A percentile compares a stretch with the other conserved stretches of the same genome.
phyloP scores from a whole-genome alignment of 2,113 vertebrate species.

The Tringa solitaria region DNA sequence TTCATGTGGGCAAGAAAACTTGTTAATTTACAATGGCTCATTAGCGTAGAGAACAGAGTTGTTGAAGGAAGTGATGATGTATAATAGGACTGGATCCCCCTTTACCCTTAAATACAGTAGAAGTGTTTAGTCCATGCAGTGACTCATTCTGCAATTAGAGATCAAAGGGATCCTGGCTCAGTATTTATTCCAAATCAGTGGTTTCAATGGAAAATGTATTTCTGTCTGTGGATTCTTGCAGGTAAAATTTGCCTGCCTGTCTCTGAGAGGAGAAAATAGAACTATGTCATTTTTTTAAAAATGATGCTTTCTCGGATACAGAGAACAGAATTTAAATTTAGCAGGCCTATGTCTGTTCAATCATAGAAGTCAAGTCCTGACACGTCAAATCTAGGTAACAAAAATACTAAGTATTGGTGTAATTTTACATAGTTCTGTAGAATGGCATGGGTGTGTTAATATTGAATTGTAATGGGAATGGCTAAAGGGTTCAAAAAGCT shows the following conservation, averaged over 20 bases:
- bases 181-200: neutral
- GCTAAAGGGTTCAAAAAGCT: neutral
- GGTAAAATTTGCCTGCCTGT: neutral
- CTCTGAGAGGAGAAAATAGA: neutral
- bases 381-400: neutral
- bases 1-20: neutral
- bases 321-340: neutral
- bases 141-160: neutral
- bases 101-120: neutral
- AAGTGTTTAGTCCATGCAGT: neutral
- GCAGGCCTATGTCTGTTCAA: neutral
- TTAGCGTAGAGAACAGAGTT: neutral
- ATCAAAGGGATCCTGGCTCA: neutral
- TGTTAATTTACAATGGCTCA: neutral
- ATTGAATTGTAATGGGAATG: accelerated
- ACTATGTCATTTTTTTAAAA: accelerated
- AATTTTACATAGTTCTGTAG: neutral
- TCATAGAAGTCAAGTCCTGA: neutral
- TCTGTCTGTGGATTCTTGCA: neutral
- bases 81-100: neutral
- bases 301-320: neutral
- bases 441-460: neutral
- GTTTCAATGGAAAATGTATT: neutral
- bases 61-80: neutral
- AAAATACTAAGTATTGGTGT: neutral